Evolutionary conservation across 2,797 vertebrate genomes (phyloP), one percentile per base, ranked within the genome.

Genomic region (Distichodus sexfasciatus): DNA sequence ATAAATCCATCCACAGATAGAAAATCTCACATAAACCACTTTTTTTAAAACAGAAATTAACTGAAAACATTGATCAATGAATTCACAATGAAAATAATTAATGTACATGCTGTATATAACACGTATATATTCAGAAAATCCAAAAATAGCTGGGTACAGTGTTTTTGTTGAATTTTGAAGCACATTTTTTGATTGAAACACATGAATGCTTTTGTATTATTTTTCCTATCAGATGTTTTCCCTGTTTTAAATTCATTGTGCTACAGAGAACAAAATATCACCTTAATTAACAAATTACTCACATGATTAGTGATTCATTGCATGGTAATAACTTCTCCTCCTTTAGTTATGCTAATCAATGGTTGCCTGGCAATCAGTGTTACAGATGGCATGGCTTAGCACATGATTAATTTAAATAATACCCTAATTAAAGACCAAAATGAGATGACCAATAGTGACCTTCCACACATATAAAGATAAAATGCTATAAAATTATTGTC

Each of bases 291-390:
- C 44, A 31, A 74, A 74, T 74, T 57, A 60, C 33, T 40, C 19
- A 26, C 65, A 53, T 74, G 43, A 60, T 68, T 74, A 71, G 53
- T 35, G 62, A 70, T 77, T 64, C 59, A 63, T 41, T 59, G 35
- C 53, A 57, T 57, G 41, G 63, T 64, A 74, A 74, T 65, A 77
- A 68, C 53, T 51, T 44, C 35, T 36, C n/a, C n/a, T 59, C 55
- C 61, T 29, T 58, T 67, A 54, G 44, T 67, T 58, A 31, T 29
- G 47, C 38, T 78, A 71, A 75, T 60, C 40, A 69, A 67, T 46
- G 72, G 71, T 72, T 69, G 48, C 63, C 48, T 66, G 58, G 72
- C 59, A 75, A 71, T 71, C 38, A 55, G n/a, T 59, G 26, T 38
- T 68, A 65, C 46, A 61, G 40, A 69, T 66, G 31, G 21, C 51